phyloP scores from a whole-genome alignment of 2,888 invertebrate species.

The Apocheima hispidaria region DNA sequence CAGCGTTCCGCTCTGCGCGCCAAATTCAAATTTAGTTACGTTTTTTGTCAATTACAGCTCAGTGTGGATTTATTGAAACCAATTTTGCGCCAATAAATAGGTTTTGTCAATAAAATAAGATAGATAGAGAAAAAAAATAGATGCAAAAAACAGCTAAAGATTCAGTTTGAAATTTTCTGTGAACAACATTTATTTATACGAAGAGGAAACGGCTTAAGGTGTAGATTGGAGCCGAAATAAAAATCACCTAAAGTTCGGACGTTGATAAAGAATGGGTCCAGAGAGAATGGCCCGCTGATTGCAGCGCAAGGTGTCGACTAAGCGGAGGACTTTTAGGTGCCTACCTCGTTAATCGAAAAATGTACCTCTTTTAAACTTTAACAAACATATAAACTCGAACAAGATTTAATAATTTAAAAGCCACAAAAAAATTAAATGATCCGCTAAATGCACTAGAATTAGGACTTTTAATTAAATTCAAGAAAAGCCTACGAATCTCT shows the following conservation, averaged over 20 bases:
- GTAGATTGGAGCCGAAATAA: constrained; percentile 23
- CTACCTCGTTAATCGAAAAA: constrained; percentile 47
- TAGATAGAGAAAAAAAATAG: neutral
- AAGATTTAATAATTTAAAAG: constrained; percentile 17
- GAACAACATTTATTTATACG: constrained; percentile 8
- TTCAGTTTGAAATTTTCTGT: neutral
- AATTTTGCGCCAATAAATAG: too few species aligned
- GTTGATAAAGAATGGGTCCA: constrained; percentile 34
- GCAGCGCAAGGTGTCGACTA: constrained; percentile 52
- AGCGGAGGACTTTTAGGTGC: constrained; percentile 38
- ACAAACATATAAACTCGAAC: constrained; percentile 12
- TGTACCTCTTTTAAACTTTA: constrained; percentile 20
- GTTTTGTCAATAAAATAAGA: too few species aligned
- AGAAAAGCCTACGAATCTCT: constrained; percentile 34
- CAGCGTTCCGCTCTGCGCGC: too few species aligned
- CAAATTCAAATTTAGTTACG: too few species aligned
- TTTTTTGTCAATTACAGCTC: too few species aligned
- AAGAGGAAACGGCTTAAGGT: constrained; percentile 1
- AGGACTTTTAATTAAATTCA: constrained; percentile 26
- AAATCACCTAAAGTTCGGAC: constrained; percentile 25
- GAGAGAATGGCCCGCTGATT: constrained; percentile 63
- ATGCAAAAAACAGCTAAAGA: neutral
- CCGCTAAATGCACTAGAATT: constrained; percentile 13
- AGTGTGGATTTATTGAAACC: too few species aligned
- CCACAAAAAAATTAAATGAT: constrained; percentile 1